These are phyloP conservation scores for Orientallactaga bullata DNA, from an alignment of 2,113 vertebrate species.

Conservation along the genomic window DNA sequence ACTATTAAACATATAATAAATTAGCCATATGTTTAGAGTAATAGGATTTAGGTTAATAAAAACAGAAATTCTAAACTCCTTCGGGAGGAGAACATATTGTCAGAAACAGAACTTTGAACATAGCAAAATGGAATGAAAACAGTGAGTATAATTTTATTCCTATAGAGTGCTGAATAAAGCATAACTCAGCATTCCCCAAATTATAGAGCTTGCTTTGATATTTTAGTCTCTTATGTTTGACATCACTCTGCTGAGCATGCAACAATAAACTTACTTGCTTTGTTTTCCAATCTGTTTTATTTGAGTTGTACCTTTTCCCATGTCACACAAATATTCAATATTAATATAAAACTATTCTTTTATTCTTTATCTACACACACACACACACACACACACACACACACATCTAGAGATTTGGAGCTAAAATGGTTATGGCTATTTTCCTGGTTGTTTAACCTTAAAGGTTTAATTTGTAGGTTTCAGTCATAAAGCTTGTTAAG, in stretches of 20 bases:
- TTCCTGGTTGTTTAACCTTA: background rate
- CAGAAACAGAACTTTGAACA: slow-evolving; percentile 9
- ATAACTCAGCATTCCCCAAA: background rate
- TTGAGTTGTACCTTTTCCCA: background rate
- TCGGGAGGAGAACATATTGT: background rate
- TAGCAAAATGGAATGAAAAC: background rate
- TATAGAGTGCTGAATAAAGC: background rate
- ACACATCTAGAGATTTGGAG: background rate
- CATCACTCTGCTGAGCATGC: background rate
- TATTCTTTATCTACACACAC: too few relatives aligned
- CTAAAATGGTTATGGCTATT: background rate
- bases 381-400: too few relatives aligned
- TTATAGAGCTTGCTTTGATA: background rate
- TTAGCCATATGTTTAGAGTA: slow-evolving; percentile 34
- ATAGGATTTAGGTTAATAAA: slow-evolving; percentile 3
- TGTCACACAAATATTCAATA: too few relatives aligned
- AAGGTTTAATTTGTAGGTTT: background rate
- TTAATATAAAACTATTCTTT: too few relatives aligned
- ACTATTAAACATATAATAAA: slow-evolving; percentile 38
- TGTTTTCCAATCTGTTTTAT: background rate
- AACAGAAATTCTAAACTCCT: background rate
- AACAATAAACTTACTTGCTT: background rate
- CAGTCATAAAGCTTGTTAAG: background rate
- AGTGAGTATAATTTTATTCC: background rate
- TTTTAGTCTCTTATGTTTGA: background rate